Percentiles rank a stretch among this genome's conserved stretches.
These are phyloP conservation scores for Cavia porcellus DNA, from an alignment of 2,113 vertebrate genomes.

Conservation along the genomic window DNA sequence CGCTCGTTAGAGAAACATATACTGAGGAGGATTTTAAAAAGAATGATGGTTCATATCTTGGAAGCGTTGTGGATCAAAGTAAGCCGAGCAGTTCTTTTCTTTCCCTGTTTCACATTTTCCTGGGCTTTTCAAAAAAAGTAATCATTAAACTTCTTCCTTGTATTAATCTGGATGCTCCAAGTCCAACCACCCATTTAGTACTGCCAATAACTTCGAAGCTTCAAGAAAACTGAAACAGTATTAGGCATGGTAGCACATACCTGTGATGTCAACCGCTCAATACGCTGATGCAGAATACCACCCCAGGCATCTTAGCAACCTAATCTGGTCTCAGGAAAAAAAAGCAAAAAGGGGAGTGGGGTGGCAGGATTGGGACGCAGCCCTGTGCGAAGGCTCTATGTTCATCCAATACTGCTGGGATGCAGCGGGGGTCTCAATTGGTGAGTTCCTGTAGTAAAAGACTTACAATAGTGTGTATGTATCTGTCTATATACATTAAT, in stretches of 20 bases:
- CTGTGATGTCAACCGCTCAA: neutral
- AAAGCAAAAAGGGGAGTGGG: too few relatives aligned
- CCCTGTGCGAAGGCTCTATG: neutral
- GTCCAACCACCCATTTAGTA: neutral
- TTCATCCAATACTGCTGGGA: neutral
- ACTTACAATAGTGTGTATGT: neutral
- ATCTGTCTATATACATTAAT: neutral
- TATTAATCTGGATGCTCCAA: neutral
- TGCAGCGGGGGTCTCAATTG: neutral
- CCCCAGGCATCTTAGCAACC: neutral
- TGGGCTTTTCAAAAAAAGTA: neutral
- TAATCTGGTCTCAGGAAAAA: neutral
- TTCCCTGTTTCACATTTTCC: neutral
- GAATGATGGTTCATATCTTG: neutral
- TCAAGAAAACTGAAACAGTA: neutral
- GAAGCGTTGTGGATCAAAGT: slow-evolving; percentile 1
- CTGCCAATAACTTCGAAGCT: neutral
- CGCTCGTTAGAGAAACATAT: neutral
- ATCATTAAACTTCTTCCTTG: neutral
- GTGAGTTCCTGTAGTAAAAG: neutral
- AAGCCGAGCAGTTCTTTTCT: neutral
- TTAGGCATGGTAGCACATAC: neutral
- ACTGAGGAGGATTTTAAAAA: neutral
- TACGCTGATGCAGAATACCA: neutral
- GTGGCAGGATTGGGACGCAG: neutral